Base-by-base conservation (phyloP, 2,888 invertebrate genomes). In the Neocrepidodera transversa region DNA sequence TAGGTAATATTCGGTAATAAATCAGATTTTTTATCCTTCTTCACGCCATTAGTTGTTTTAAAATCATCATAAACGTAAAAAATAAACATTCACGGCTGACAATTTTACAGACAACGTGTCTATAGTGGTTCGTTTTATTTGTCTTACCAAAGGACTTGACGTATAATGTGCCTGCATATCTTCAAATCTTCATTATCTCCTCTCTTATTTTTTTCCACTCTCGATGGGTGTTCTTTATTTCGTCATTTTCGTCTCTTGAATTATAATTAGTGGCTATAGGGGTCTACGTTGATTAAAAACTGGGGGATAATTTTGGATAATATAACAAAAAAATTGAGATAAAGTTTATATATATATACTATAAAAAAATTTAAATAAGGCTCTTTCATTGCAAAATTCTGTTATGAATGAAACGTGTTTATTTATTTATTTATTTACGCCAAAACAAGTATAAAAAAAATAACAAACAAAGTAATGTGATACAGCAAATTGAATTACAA, bases 121-220 rank as follows among this genome's bases (percentile, higher is more conserved):
- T 47, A 52, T 58, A 53, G 48, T 47, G 51, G 56, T 55, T 52
- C 47, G 52, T 43, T 53, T 60, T 60, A 51, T 55, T 56, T 32
- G 28, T 45, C 35, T 40, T 23, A 40, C 32, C 23, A 52, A 26
- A 28, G 51, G 40, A 60, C 36, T 48, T 54, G 63, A 67, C 66
- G 65, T 64, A 72, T 70, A 72, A 71, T 71, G 65, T 63, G 65
- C 71, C 71, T 69, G 71, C 72, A 71, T 72, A 70, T 70, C 68
- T 67, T 69, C 64, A 66, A 68, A 70, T 71, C 69, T 71, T 70
- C 68, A 68, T 71, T 69, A 70, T 67, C 43, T n/a, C 55, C 23
- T 36, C 43, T 49, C 35, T 32, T 48, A 26, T 23, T 23, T 23
- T 23, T 23, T 49, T 42, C 23, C 35, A 17, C n/a, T 11, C 60